Evolutionary conservation across 2,113 vertebrate genomes (phyloP), one percentile per base, ranked within the genome.

Genomic region (Silurus asotus): DNA sequence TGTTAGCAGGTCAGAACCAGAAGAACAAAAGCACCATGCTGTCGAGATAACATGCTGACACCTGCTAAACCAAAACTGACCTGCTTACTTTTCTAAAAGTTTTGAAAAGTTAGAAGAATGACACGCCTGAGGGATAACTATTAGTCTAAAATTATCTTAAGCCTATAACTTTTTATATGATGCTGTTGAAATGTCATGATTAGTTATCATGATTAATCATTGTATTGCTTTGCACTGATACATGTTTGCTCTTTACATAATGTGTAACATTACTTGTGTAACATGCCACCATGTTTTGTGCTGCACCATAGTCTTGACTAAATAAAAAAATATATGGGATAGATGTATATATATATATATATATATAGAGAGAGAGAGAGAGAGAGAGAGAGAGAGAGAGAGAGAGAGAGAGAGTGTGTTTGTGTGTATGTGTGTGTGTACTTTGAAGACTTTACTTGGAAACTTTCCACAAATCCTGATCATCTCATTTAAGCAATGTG

Each of bases 61-160:
- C 7, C n/a, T n/a, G n/a, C n/a, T 75, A 62, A 88, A 88, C 86
- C 78, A 86, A 86, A 84, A 83, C 53, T 58, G 53, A 88, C 61
- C 28, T 62, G 75, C 74, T 88, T 86, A 88, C 88, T 78, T 90
- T 89, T 78, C 70, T 51, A 51, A 84, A 69, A 83, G 79, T 84
- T 37, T 69, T n/a, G 51, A 78, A 82, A 74, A 74, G 25, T 45
- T 51, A 76, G 25, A 59, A 20, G 45, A 10, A 8, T 74, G 45
- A 48, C 11, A 23, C 14, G 28, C 1, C 28, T 45, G 45, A 70
- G 14, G 37, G 67, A 70, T 17, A 45, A 17, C 6, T 74, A 13
- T 65, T 25, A 25, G 64, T 81, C 58, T 45, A 37, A 49, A 67
- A 49, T 13, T 59, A 49, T 59, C 37, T 25, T 58, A 56, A 56